Conservation (phyloP, 2,797 vertebrate genomes). For the Ibycter americanus region DNA sequence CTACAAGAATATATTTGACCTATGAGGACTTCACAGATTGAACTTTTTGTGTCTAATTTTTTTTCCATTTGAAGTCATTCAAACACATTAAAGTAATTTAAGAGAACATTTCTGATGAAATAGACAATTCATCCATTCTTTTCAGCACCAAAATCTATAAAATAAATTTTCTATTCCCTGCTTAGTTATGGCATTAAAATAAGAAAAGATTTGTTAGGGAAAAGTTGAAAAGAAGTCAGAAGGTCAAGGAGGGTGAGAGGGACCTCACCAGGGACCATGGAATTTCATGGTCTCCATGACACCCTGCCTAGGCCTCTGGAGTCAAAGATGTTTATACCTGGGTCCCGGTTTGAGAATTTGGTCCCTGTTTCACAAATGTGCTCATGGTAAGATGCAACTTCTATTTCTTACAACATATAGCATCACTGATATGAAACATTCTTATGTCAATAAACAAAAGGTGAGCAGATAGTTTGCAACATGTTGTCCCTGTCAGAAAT, state of each 20-base stretch:
- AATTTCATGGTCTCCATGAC: background rate
- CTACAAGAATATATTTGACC: background rate
- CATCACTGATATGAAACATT: background rate
- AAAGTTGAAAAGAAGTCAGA: background rate
- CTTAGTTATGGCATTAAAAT: constrained; percentile 9
- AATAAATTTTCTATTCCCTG: background rate
- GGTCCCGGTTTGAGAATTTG: background rate
- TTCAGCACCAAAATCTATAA: background rate
- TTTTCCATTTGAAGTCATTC: background rate
- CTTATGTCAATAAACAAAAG: background rate
- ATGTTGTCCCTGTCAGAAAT: background rate
- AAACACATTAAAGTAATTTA: background rate
- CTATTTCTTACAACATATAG: background rate
- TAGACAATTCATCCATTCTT: background rate
- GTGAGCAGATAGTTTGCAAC: background rate
- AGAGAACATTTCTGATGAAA: constrained; percentile 5
- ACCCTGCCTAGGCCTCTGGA: background rate
- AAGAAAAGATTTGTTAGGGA: background rate
- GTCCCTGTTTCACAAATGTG: background rate
- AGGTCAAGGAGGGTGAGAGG: background rate
- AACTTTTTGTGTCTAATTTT: background rate
- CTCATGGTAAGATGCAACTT: background rate
- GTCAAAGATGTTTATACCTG: background rate
- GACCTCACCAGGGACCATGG: fast-evolving
- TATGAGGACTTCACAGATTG: background rate